phyloP scores from a whole-genome alignment of 2,113 vertebrate species.

The Hirundichthys speculiger region DNA sequence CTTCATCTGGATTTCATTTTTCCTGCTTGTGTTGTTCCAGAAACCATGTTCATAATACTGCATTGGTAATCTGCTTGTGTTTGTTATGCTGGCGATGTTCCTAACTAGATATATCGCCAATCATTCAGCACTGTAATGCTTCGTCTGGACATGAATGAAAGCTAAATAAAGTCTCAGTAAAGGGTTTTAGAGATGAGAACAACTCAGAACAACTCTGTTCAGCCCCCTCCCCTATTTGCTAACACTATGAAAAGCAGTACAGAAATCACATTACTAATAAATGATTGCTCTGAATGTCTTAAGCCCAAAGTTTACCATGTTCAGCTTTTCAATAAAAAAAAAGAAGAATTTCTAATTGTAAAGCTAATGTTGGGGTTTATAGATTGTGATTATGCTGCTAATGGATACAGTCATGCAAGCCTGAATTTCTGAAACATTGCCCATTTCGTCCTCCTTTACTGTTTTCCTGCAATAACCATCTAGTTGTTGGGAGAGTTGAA shows the following conservation, averaged over 20 bases:
- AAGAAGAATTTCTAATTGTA: too few relatives aligned
- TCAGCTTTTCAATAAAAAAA: too few relatives aligned
- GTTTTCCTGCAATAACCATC: slow-evolving; percentile 26
- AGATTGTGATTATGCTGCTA: neutral
- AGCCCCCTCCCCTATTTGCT: slow-evolving; percentile 12
- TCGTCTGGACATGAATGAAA: slow-evolving; percentile 44
- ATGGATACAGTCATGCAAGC: neutral
- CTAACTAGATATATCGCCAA: slow-evolving; percentile 17
- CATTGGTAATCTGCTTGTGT: neutral
- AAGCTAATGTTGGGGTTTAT: neutral
- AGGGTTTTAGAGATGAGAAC: slow-evolving; percentile 59
- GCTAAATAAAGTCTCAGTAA: slow-evolving; percentile 22
- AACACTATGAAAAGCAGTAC: slow-evolving; percentile 9
- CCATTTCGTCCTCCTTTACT: slow-evolving; percentile 6
- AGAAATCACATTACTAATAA: neutral
- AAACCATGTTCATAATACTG: neutral
- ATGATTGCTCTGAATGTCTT: too few relatives aligned
- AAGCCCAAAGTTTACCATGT: too few relatives aligned
- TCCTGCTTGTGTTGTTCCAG: neutral
- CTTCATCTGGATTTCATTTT: neutral
- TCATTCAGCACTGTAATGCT: slow-evolving; percentile 39
- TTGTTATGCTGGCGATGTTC: slow-evolving; percentile 23
- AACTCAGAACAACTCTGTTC: too few relatives aligned
- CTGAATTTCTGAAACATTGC: neutral
- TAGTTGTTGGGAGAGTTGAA: slow-evolving; percentile 33